Evolutionary conservation across 1,140 invertebrate genomes (phyloP), one percentile per base, ranked within the genome.

Genomic region (Drosophila prosaltans): DNA sequence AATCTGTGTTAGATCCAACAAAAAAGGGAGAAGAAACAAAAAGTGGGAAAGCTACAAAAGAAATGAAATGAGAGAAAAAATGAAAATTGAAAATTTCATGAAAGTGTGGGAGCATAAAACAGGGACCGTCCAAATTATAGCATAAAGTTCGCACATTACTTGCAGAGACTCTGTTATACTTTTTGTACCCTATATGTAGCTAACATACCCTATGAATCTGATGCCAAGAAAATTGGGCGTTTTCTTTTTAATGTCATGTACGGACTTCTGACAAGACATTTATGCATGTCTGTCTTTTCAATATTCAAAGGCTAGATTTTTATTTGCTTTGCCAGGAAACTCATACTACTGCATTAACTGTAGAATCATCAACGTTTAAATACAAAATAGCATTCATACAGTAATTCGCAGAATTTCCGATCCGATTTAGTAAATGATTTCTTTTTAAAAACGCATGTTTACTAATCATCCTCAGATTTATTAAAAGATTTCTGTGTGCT

Each of bases 111-210:
- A 54, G 24, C 3, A 43, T 43, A 3, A n/a, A 43, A 43, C 2
- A 11, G 9, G 43, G 58, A 70, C 55, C 55, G 57, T 78, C 70
- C 84, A 84, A 83, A 89, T 89, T 89, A 89, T 89, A 78, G 84
- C 69, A 77, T 40, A 89, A 89, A 89, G 80, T 89, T 89, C 60
- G 77, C 63, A 78, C 84, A 89, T 89, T 89, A 89, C 59, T 89
- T 89, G 84, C 84, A 89, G 84, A 71, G 67, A 72, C 69, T 51
- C 65, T 43, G 65, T 76, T 74, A 77, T 70, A 69, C 69, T 70
- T 70, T 77, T 74, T 65, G 77, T 70, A 77, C 66, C 43, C 57
- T 72, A 72, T 76, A 79, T 55, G 60, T 76, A 86, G 26, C 16
- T 16, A 30, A 30, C 3, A 85, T 85, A 82, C 83, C 75, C 72